phyloP scores from a whole-genome alignment of 2,888 invertebrate genomes.

The Boloria selene region DNA sequence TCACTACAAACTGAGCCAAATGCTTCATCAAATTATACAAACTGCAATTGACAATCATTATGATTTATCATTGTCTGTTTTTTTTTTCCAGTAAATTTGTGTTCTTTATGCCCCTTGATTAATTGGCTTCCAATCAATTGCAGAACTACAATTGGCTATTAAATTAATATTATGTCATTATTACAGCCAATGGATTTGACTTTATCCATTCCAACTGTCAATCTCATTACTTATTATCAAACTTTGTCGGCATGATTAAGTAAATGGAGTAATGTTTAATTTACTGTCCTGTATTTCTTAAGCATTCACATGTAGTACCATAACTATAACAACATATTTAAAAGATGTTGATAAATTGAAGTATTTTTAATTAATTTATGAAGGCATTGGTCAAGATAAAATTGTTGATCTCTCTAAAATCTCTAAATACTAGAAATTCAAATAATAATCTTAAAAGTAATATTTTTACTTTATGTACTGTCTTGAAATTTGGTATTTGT shows the following conservation, averaged over 20 bases:
- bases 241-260: slow-evolving; percentile 19
- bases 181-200: slow-evolving; percentile 47
- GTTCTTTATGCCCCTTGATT: slow-evolving; percentile 13
- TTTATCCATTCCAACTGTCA: slow-evolving; percentile 44
- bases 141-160: slow-evolving; percentile 32
- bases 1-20: too few species aligned
- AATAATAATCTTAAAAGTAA: not conserved
- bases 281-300: slow-evolving; percentile 18
- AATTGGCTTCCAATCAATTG: slow-evolving; percentile 32
- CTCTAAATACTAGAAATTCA: not conserved
- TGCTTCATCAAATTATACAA: slow-evolving; percentile 46
- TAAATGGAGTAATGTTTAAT: slow-evolving; percentile 27
- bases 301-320: not conserved
- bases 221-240: slow-evolving; percentile 51
- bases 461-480: not conserved
- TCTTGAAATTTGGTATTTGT: not conserved
- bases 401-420: not conserved
- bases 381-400: slow-evolving; percentile 23
- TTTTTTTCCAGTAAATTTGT: slow-evolving; percentile 18
- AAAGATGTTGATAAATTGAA: too few species aligned
- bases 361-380: not conserved
- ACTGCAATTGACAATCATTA: slow-evolving; percentile 67
- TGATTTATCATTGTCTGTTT: slow-evolving; percentile 18
- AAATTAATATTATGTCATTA: slow-evolving; percentile 38
- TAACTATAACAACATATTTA: not conserved